Base-by-base conservation (phyloP, 2,888 invertebrate genomes). In the Pristionchus exspectatus region DNA sequence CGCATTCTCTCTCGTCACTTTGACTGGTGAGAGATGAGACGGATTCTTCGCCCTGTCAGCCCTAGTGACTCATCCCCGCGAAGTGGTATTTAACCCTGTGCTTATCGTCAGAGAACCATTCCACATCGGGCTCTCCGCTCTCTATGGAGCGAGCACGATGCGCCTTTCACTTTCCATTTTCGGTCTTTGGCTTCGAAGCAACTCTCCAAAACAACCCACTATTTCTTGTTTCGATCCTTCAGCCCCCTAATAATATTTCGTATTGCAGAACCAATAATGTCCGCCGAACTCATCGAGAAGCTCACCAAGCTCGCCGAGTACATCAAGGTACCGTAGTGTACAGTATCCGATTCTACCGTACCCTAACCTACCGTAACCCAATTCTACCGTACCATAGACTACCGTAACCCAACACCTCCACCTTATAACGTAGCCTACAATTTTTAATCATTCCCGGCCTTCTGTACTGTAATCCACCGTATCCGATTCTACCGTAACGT, bases 281-380 rank as follows among this genome's bases (percentile, higher is more conserved):
- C 74, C 74, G 74, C 30, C 33, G 74, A 77, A 38, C 74, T 38
- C 74, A 77, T 44, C 74, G 74, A 18, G 38, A 38, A 44, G 38
- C 74, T 77, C 21, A 27, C n/a, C 30, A 77, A 77, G 74, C 74
- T 77, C 74, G 44, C 74, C 74, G 38, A 77, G 21, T 77, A 44
- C 74, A 44, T 77, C 74, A 38, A 38, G 74, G 38, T 77, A 44
- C 69, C 10, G 74, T 77, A 38, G 44, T 30, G 10, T 77, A 69
- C 69, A 30, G 69, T 77, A 77, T 44, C 24, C 74, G 1, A 44
- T 21, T 3, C 38, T 74, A 33, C 14, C 1, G 33, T 18, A 30
- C 5, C 16, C 21, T 33, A 9, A 14, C 3, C 27, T 30, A 72
- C 72, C n/a, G 72, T 33, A 72, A n/a, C 21, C 24, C 18, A 50